These are phyloP conservation scores for Gadopsis marmoratus DNA, from an alignment of 2,797 vertebrate genomes.

Conservation along the genomic window DNA sequence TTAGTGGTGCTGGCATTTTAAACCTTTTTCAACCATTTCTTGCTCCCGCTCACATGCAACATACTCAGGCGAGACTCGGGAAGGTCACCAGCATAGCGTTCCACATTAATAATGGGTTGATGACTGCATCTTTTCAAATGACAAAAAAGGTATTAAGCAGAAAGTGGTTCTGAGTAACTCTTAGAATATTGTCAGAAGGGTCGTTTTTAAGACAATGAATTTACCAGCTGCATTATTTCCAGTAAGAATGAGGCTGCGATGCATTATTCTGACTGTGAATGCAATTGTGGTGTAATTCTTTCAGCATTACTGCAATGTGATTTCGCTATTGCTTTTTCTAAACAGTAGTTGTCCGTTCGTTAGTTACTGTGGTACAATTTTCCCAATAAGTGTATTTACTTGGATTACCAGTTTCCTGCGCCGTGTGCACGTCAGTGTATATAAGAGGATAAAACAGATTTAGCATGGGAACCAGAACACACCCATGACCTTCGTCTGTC, in stretches of 20 bases:
- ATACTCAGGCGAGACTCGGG: background rate
- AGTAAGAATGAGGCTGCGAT: background rate
- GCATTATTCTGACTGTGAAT: background rate
- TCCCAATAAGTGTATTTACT: background rate
- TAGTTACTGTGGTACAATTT: background rate
- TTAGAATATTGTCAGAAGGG: too few species aligned
- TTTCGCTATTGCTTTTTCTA: background rate
- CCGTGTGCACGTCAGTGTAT: background rate
- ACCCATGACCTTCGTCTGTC: constrained; percentile 42
- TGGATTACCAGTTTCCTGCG: background rate
- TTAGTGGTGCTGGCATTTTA: background rate
- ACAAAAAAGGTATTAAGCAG: background rate
- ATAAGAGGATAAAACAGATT: constrained; percentile 31
- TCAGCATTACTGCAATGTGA: background rate
- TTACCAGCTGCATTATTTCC: background rate
- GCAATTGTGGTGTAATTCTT: background rate
- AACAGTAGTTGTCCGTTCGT: background rate
- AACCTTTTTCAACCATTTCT: background rate
- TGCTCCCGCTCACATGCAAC: background rate
- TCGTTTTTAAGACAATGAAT: too few species aligned
- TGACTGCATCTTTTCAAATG: background rate
- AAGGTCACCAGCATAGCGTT: background rate
- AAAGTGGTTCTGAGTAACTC: background rate
- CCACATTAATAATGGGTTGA: background rate
- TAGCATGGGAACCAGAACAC: constrained; percentile 53